Percentiles rank a stretch among this genome's conserved stretches.
Conservation (phyloP, 2,113 vertebrate genomes). For the Limnothrissa miodon region DNA sequence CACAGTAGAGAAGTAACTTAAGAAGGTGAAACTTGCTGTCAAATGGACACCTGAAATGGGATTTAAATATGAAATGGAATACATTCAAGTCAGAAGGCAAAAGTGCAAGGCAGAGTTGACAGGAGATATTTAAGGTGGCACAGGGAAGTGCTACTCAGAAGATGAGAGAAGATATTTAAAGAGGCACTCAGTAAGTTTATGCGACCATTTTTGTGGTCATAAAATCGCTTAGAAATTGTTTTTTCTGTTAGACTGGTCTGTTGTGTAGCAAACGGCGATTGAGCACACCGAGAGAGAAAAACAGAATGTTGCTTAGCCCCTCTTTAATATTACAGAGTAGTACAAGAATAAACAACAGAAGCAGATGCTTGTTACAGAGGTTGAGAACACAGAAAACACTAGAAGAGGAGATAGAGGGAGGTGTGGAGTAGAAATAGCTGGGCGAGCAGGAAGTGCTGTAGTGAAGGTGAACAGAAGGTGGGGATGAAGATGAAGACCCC, state of each 20-base stretch:
- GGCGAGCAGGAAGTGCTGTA: neutral
- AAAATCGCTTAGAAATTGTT: too few species aligned
- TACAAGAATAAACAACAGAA: neutral
- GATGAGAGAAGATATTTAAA: too few species aligned
- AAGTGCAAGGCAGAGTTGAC: neutral
- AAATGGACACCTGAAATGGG: neutral
- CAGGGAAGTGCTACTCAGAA: neutral
- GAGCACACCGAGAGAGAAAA: too few species aligned
- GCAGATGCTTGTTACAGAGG: neutral
- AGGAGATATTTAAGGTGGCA: neutral
- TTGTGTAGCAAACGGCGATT: too few species aligned
- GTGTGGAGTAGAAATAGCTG: neutral
- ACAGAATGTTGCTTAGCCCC: neutral
- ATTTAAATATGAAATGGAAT: conserved; percentile 14
- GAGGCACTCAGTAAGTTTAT: too few species aligned
- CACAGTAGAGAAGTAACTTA: neutral
- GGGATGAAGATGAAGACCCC: neutral
- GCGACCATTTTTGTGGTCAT: too few species aligned
- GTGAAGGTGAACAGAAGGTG: neutral
- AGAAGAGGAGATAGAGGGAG: neutral
- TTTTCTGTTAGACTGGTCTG: too few species aligned
- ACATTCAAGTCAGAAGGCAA: neutral
- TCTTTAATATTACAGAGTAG: too few species aligned
- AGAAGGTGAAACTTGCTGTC: neutral
- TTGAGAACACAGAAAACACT: too few species aligned